A percentile compares a stretch with the other conserved stretches of the same genome.
Conservation (phyloP, 2,113 vertebrate genomes). For the Oxygymnocypris stewartii region DNA sequence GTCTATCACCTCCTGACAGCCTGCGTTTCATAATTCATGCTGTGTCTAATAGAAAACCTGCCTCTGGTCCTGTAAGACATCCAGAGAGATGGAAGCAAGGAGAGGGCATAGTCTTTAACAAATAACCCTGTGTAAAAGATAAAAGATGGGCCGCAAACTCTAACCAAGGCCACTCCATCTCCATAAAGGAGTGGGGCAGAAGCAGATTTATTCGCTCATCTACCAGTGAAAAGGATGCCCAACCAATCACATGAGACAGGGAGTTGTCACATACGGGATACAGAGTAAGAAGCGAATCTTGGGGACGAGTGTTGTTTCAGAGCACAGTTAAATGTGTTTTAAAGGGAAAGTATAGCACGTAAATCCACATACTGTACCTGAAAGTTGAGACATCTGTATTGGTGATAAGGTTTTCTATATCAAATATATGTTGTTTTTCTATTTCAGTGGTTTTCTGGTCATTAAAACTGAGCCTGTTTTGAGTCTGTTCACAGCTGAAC, state of each 20-base stretch:
- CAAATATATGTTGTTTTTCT: neutral
- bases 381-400: neutral
- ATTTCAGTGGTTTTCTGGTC: neutral
- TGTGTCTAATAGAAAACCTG: constrained; percentile 42
- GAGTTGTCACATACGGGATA: constrained; percentile 28
- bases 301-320: neutral
- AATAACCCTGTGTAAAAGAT: constrained; percentile 62
- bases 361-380: neutral
- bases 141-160: constrained; percentile 69
- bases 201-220: constrained; percentile 64
- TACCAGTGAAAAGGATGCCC: constrained; percentile 27
- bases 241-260: constrained; percentile 28
- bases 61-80: constrained; percentile 38
- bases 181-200: constrained; percentile 56
- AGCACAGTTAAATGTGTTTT: constrained; percentile 13
- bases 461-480: neutral
- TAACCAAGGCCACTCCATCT: constrained; percentile 69
- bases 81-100: constrained; percentile 31
- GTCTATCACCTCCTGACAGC: constrained; percentile 16
- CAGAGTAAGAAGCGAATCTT: neutral
- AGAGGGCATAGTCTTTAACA: constrained; percentile 56
- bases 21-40: constrained; percentile 46
- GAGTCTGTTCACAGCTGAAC: no score
- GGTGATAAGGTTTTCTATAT: neutral
- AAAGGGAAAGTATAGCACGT: neutral